Conservation (phyloP, 2,797 vertebrate species). For the Nannoperca obscura region DNA sequence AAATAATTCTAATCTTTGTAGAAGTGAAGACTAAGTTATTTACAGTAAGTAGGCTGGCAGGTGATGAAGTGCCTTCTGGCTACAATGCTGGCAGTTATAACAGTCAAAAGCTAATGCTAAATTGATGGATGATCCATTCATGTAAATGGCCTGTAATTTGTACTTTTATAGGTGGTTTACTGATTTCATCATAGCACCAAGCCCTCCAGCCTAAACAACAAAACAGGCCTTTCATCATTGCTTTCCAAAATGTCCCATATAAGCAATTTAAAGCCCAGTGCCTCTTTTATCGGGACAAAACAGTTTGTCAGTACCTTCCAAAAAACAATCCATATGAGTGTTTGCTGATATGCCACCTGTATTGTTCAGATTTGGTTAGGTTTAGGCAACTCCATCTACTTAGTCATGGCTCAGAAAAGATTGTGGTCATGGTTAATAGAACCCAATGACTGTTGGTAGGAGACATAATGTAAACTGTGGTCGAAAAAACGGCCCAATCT, state of each 20-base stretch:
- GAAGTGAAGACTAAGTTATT: constrained; percentile 1
- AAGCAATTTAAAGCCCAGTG: neutral
- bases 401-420: neutral
- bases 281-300: too few relatives aligned
- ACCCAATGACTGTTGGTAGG: neutral
- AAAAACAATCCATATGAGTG: neutral
- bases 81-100: neutral
- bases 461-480: neutral
- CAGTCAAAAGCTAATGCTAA: neutral
- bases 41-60: neutral
- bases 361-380: too few relatives aligned
- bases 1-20: neutral
- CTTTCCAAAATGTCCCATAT: neutral
- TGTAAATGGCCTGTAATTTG: constrained; percentile 7
- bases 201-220: neutral
- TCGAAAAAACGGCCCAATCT: too few relatives aligned
- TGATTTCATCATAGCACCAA: neutral
- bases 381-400: too few relatives aligned
- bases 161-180: neutral
- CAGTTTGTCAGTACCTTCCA: too few relatives aligned
- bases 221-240: neutral
- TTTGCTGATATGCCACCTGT: neutral
- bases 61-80: constrained; percentile 18
- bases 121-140: neutral
- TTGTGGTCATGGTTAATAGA: neutral